A percentile compares a stretch with the other conserved stretches of the same genome.
Evolutionary conservation across 2,888 invertebrate genomes (phyloP).

Genomic region (Girardia tigrina): DNA sequence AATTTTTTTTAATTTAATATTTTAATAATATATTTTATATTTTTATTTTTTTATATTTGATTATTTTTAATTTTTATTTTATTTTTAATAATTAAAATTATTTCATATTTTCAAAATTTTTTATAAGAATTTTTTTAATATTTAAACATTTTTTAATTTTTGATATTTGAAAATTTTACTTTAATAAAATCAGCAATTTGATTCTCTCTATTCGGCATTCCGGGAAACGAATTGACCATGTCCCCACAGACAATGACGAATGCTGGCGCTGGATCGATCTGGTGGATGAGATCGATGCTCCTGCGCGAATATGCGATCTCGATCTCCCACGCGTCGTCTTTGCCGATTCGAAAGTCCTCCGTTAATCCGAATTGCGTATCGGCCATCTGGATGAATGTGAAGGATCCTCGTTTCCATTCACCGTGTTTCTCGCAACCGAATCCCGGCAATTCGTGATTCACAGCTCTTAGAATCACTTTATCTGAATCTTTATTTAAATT

Average conservation of each 20-base stretch:
- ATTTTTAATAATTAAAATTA: background rate
- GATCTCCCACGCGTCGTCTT: conserved; percentile 46
- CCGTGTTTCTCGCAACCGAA: background rate
- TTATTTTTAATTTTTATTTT: no score
- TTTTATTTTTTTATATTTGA: no score
- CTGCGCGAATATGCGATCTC: conserved; percentile 48
- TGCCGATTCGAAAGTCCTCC: conserved; percentile 38
- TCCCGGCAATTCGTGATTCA: background rate
- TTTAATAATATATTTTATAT: no score
- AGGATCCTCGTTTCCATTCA: conserved; percentile 39
- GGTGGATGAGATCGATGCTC: conserved; percentile 50
- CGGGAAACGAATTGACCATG: conserved; percentile 52
- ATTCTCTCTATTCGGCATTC: conserved; percentile 38
- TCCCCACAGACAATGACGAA: conserved; percentile 48
- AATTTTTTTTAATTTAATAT: no score
- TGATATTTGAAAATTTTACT: conserved; percentile 6
- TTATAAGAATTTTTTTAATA: background rate
- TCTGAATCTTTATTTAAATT: background rate
- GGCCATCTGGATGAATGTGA: conserved; percentile 52
- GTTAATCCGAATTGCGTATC: conserved; percentile 54
- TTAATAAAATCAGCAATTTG: conserved; percentile 26
- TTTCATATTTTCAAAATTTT: background rate
- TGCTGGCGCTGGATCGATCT: conserved; percentile 48
- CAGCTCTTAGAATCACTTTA: background rate
- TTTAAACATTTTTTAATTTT: background rate